These are phyloP conservation scores for Lycocerus yunnanus DNA, from an alignment of 2,888 invertebrate species.

Conservation along the genomic window DNA sequence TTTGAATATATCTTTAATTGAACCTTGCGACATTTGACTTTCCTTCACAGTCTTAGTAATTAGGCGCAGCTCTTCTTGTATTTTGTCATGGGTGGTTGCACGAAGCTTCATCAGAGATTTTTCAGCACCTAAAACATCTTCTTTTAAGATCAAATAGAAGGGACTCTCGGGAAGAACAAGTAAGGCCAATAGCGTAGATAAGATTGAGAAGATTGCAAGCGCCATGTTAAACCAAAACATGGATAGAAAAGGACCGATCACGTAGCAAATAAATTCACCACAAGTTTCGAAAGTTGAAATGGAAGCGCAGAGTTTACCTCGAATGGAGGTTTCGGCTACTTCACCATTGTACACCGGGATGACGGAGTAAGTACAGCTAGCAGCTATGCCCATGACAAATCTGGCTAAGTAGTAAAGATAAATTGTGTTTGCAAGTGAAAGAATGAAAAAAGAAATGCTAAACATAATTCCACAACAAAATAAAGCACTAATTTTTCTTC, in stretches of 20 bases:
- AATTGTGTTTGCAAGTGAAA: constrained; percentile 33
- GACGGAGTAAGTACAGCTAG: constrained; percentile 72
- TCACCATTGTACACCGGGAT: constrained; percentile 88
- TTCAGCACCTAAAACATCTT: constrained; percentile 58
- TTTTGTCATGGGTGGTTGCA: constrained; percentile 62
- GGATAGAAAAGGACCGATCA: constrained; percentile 71
- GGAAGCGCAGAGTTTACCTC: constrained; percentile 82
- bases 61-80: constrained; percentile 66
- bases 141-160: constrained; percentile 66
- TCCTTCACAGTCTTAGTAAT: constrained; percentile 59
- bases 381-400: constrained; percentile 63
- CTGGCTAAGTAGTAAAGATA: constrained; percentile 51
- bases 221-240: constrained; percentile 69
- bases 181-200: constrained; percentile 66
- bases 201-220: constrained; percentile 65
- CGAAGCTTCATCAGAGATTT: constrained; percentile 71
- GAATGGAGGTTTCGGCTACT: constrained; percentile 76
- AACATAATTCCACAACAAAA: too few relatives aligned
- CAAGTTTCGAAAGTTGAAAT: constrained; percentile 74
- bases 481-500: too few relatives aligned
- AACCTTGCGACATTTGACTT: constrained; percentile 51
- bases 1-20: constrained; percentile 52
- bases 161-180: constrained; percentile 82
- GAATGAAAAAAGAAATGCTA: too few relatives aligned
- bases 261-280: constrained; percentile 73